These are phyloP conservation scores for Protonemura montana DNA, from an alignment of 2,888 invertebrate species.

Conservation along the genomic window DNA sequence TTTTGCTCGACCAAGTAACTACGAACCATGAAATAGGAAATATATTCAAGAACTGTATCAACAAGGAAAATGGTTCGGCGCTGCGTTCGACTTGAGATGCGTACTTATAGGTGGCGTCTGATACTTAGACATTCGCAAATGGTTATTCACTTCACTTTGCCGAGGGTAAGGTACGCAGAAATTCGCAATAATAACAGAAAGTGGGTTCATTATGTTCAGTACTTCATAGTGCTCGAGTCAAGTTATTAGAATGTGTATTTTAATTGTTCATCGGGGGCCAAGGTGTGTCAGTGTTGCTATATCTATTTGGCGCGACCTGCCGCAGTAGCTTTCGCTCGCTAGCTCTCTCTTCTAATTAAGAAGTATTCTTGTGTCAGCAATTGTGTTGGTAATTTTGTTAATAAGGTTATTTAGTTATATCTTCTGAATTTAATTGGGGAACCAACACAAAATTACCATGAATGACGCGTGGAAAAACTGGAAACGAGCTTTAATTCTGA, in stretches of 20 bases:
- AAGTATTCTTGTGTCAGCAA: slow-evolving; percentile 17
- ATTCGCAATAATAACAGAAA: slow-evolving; percentile 2
- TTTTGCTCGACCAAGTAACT: neutral
- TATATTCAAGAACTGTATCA: neutral
- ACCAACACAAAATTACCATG: slow-evolving; percentile 28
- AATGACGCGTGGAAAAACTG: slow-evolving; percentile 32
- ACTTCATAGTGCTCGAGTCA: neutral
- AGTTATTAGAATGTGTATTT: slow-evolving; percentile 7
- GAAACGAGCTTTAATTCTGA: slow-evolving; percentile 10
- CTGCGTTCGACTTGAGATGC: neutral
- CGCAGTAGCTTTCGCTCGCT: neutral
- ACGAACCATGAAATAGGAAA: neutral
- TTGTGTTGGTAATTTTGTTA: slow-evolving; percentile 25
- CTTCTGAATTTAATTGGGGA: slow-evolving; percentile 12
- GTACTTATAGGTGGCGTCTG: neutral
- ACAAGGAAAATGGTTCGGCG: neutral
- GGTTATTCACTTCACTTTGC: neutral
- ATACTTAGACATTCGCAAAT: neutral
- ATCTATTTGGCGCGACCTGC: neutral
- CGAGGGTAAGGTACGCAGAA: neutral
- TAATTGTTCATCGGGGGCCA: neutral
- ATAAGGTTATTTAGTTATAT: slow-evolving; percentile 29
- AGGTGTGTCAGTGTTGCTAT: neutral
- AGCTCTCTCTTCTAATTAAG: slow-evolving; percentile 13
- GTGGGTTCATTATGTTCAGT: slow-evolving; percentile 5